Evolutionary conservation across 2,797 vertebrate genomes (phyloP), one percentile per base, ranked within the genome.

Genomic region (Rhinichthys osculus): DNA sequence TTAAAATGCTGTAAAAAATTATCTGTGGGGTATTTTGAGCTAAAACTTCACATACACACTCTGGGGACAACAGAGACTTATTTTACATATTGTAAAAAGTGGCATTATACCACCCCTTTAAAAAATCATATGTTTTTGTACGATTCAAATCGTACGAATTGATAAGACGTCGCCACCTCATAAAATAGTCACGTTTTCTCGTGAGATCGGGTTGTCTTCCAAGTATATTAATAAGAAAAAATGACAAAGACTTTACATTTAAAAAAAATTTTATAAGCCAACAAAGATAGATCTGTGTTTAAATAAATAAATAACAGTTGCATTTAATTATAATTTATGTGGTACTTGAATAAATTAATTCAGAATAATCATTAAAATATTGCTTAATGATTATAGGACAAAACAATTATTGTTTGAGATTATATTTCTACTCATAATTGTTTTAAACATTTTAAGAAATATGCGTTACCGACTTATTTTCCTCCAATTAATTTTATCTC

Each of bases 401-500:
- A 69, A 81, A 50, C 71, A 77, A 80, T 77, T 76, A 69, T 71
- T 86, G 30, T 42, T 52, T 84, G 47, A 54, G 44, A 59, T 76
- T 83, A 54, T 84, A 54, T 86, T 78, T 16, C 30, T 19, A 80
- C 50, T 66, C 21, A 30, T 83, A 82, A 86, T 86, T 86, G 81
- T 14, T 57, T 52, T 40, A 35, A 62, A 85, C 33, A 33, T 14
- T 85, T 84, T 81, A 71, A 70, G 62, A 38, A 76, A 30, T 77
- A 50, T 72, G 42, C 2, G 2, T 62, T 30, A 79, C 38, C 35
- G 54, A 66, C 69, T 30, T 42, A 23, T 88, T 80, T 83, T 88
- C 87, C 86, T 92, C 86, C 4, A 91, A 87, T 92, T 91, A 91
- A 89, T 90, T 87, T 81, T 47, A 82, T 82, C 88, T 44, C 50